Evolutionary conservation across 2,888 invertebrate genomes (phyloP).

Genomic region (Allacma fusca): DNA sequence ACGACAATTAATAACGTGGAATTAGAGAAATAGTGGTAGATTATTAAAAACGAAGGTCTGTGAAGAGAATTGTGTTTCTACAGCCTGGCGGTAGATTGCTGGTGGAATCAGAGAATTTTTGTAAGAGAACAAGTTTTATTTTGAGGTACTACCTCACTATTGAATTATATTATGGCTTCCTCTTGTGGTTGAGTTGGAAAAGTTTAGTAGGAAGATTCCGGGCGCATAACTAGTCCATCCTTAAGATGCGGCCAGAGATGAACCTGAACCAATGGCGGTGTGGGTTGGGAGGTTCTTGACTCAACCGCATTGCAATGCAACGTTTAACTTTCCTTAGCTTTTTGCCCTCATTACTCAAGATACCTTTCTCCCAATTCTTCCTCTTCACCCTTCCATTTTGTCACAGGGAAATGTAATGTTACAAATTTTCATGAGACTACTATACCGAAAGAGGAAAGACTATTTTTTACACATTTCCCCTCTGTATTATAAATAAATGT

Average conservation of each 20-base stretch:
- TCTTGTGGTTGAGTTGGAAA: conserved; percentile 31
- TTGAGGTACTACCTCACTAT: background rate
- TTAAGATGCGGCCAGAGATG: conserved; percentile 11
- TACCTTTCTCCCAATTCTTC: background rate
- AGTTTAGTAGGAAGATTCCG: conserved; percentile 4
- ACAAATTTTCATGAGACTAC: background rate
- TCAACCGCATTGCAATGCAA: background rate
- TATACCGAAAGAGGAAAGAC: no score
- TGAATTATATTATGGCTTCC: conserved; percentile 22
- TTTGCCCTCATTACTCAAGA: background rate
- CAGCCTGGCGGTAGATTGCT: no score
- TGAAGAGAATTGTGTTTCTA: no score
- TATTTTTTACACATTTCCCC: no score
- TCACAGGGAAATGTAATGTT: no score
- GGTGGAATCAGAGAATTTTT: no score
- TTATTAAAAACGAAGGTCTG: no score
- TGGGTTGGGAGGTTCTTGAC: background rate
- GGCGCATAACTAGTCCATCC: conserved; percentile 6
- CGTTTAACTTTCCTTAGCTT: background rate
- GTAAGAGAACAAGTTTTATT: no score
- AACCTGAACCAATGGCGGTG: background rate
- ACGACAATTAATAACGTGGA: no score
- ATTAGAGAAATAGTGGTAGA: no score
- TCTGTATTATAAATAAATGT: no score
- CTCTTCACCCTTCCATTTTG: background rate